phyloP scores from a whole-genome alignment of 30 jellyfish, hydroid and myxozoan species.

The Turritopsis rubra region DNA sequence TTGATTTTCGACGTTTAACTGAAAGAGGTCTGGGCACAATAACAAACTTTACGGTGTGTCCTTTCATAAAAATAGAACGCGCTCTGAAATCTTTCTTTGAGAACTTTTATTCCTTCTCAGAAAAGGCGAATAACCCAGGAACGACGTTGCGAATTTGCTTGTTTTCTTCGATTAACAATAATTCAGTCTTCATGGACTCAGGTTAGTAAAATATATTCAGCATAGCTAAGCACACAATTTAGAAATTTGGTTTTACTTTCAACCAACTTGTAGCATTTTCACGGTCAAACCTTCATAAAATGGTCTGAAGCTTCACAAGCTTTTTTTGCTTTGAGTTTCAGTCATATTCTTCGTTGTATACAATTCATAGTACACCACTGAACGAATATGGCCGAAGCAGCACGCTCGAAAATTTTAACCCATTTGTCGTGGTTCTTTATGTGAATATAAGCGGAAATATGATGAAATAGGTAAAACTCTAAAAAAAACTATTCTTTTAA shows the following conservation, averaged over 20 bases:
- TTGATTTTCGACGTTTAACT: background rate
- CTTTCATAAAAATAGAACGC: constrained; percentile 24
- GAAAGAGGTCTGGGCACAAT: constrained; percentile 22
- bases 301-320: constrained; percentile 6
- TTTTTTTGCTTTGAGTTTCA: background rate
- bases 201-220: constrained; percentile 9
- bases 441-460: background rate
- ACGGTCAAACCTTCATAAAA: constrained; percentile 17
- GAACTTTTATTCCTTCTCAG: background rate
- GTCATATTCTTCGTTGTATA: background rate
- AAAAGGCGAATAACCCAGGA: background rate
- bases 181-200: background rate
- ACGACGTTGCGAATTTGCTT: background rate
- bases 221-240: background rate
- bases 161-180: background rate
- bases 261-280: background rate
- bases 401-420: background rate
- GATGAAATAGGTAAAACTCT: background rate
- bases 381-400: background rate
- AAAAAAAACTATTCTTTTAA: too few relatives aligned
- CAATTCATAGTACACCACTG: background rate
- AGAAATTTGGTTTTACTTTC: background rate
- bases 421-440: background rate
- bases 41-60: constrained; percentile 33
- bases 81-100: constrained; percentile 19